Base-by-base conservation (phyloP, 2,888 invertebrate genomes). In the Epirrhoe tristata region DNA sequence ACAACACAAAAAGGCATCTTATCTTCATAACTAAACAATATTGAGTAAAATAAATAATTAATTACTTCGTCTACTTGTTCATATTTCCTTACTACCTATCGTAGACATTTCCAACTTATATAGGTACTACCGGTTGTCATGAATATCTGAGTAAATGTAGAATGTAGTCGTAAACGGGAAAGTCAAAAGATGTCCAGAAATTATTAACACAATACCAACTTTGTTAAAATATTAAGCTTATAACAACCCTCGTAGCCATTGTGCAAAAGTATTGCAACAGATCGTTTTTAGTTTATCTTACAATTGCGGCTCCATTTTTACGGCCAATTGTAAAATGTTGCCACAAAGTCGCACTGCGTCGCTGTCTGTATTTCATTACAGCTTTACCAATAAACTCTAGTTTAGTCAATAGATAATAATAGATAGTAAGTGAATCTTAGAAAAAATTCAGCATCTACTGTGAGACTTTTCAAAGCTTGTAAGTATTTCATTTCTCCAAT, bases 171-270 rank as follows among this genome's bases (percentile, higher is more conserved):
- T 50, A 59, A 39, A 39, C 51, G 34, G 16, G 16, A 14, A 60
- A 50, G 46, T 55, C 1, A 51, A 67, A 10, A 54, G 31, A 43
- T 57, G 52, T 55, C 58, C 51, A 39, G n/a, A 53, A 53, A 56
- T 48, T 72, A 70, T 69, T 70, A 58, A 67, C 70, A 69, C 61
- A 39, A 55, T 51, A 77, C 77, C 58, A 82, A 80, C 76, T 80
- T 80, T 78, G 76, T 81, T 75, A 79, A 81, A 77, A 74, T 75
- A 81, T 77, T 72, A 70, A 63, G 73, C 67, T 71, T 70, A 73
- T 75, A 79, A 77, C 76, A 78, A 77, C 74, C 70, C 69, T 70
- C 63, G 54, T 52, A 48, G 63, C 59, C 71, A 74, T 69, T 73
- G 74, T 71, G 64, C 69, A 75, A 72, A 65, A 77, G 69, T 74